phyloP scores from a whole-genome alignment of 2,797 vertebrate genomes.

The Florisuga fusca region DNA sequence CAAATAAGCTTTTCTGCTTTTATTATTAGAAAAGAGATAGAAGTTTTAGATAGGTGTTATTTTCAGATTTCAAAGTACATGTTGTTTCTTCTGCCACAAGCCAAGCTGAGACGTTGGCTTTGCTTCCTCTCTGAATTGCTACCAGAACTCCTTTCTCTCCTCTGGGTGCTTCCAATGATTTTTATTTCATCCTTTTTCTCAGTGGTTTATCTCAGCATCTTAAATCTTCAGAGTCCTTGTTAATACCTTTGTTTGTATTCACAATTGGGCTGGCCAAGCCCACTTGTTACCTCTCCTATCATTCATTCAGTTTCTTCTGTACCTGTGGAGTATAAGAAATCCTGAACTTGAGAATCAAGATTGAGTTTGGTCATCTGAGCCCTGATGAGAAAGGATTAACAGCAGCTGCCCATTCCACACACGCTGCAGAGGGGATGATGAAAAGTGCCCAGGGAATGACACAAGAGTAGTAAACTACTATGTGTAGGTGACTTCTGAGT shows the following conservation, averaged over 20 bases:
- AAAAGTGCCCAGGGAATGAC: neutral
- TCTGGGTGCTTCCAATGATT: neutral
- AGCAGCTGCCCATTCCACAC: neutral
- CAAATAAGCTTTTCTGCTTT: neutral
- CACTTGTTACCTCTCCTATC: neutral
- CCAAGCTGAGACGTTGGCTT: neutral
- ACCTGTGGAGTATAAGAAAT: neutral
- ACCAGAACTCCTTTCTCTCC: conserved; percentile 1
- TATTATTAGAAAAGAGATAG: neutral
- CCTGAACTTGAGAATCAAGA: fast-evolving
- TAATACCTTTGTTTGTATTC: neutral
- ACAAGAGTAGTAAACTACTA: neutral
- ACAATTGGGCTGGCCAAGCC: neutral
- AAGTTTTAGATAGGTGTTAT: neutral
- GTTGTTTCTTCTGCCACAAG: neutral
- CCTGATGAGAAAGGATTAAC: neutral
- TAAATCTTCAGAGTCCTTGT: neutral
- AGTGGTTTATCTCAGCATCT: neutral
- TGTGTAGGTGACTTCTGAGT: neutral
- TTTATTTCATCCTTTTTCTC: neutral
- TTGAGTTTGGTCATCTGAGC: neutral
- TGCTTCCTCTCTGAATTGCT: neutral
- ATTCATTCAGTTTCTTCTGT: neutral
- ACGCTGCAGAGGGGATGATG: neutral
- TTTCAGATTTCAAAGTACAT: neutral